Evolutionary conservation across 2,888 invertebrate genomes (phyloP).

Genomic region (Melikaiella ostensackeni): DNA sequence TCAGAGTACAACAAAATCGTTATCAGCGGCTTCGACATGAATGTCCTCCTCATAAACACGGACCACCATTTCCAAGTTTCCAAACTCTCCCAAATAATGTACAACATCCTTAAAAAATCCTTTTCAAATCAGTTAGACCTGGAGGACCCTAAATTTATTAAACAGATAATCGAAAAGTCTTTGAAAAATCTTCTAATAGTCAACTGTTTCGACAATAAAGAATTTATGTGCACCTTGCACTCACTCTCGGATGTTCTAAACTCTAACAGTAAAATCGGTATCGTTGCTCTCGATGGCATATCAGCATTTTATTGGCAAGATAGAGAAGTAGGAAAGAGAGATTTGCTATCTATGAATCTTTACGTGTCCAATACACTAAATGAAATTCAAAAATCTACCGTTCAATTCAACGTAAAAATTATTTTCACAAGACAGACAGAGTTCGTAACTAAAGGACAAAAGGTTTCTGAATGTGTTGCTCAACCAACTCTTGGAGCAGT

Average conservation of each 20-base stretch:
- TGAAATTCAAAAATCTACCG: conserved; percentile 77
- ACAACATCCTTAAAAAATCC: conserved; percentile 64
- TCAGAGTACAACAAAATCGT: conserved; percentile 59
- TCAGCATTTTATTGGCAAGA: conserved; percentile 79
- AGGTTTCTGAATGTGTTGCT: conserved; percentile 23
- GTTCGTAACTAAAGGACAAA: conserved; percentile 74
- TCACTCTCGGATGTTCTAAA: conserved; percentile 75
- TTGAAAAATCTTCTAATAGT: conserved; percentile 73
- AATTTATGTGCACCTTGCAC: conserved; percentile 71
- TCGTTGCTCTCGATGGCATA: conserved; percentile 78
- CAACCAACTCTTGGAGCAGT: conserved; percentile 53
- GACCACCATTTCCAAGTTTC: conserved; percentile 78
- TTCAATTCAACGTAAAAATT: conserved; percentile 78
- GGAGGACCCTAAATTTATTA: conserved; percentile 57
- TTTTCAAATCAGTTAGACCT: conserved; percentile 48
- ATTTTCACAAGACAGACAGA: conserved; percentile 80
- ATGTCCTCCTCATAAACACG: conserved; percentile 78
- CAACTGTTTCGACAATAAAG: conserved; percentile 74
- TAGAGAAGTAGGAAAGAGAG: conserved; percentile 56
- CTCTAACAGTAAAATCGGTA: conserved; percentile 73
- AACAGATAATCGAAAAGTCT: conserved; percentile 64
- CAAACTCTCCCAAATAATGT: conserved; percentile 73
- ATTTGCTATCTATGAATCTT: conserved; percentile 75
- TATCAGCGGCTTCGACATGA: conserved; percentile 76
- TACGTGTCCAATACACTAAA: conserved; percentile 78